Conservation (phyloP, 2,797 vertebrate species). For the Onychomys torridus region DNA sequence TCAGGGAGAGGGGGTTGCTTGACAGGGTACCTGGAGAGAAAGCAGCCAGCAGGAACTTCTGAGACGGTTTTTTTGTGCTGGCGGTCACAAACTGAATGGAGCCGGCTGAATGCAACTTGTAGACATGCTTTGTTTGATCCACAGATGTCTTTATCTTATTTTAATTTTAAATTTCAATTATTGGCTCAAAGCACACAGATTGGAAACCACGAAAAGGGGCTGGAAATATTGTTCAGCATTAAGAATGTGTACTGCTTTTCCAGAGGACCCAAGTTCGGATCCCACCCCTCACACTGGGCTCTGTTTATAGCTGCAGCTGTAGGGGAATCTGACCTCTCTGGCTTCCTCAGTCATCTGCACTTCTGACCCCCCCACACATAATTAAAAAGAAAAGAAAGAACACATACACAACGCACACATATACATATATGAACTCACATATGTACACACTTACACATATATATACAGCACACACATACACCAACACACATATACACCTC, state of each 20-base stretch:
- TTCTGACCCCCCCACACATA: not conserved
- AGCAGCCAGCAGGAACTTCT: not conserved
- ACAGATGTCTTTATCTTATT: conserved; percentile 43
- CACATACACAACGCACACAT: not conserved
- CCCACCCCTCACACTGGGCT: not conserved
- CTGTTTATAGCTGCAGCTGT: not conserved
- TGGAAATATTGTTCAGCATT: not conserved
- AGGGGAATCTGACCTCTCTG: not conserved
- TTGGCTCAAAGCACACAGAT: conserved; percentile 36
- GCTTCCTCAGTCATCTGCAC: not conserved
- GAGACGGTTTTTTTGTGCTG: not conserved
- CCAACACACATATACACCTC: not conserved
- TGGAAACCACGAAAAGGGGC: not conserved
- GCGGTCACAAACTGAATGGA: not conserved
- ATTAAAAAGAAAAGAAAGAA: not conserved
- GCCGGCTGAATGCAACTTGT: not conserved
- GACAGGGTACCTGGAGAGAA: not conserved
- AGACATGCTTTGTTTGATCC: conserved; percentile 39
- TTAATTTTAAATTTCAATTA: conserved; percentile 55
- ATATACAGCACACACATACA: not conserved
- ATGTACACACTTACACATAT: not conserved
- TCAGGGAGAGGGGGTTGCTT: not conserved
- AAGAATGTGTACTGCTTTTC: not conserved
- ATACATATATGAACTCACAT: not conserved
- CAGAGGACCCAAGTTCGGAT: not conserved